Percentiles rank a stretch among this genome's conserved stretches.
phyloP scores from a whole-genome alignment of 2,888 invertebrate genomes.

The Ochropleura plecta region DNA sequence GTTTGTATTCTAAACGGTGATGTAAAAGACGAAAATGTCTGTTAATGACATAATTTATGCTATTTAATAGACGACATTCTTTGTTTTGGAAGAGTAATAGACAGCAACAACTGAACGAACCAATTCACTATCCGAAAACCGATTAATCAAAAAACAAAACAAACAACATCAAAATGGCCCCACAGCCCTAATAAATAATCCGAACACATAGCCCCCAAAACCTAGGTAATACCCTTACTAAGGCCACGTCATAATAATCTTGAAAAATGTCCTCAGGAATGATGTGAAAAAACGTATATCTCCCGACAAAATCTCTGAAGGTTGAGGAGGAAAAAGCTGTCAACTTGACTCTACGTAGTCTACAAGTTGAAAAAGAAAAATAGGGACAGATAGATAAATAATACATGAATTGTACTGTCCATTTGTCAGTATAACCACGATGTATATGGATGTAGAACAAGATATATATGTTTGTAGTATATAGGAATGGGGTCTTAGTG shows the following conservation, averaged over 20 bases:
- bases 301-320: constrained; percentile 51
- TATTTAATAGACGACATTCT: too few species aligned
- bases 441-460: constrained; percentile 40
- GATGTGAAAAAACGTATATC: constrained; percentile 57
- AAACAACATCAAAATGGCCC: constrained; percentile 19
- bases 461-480: constrained; percentile 33
- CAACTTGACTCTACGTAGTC: constrained; percentile 44
- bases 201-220: constrained; percentile 8
- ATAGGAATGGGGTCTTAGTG: constrained; percentile 21
- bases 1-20: too few species aligned
- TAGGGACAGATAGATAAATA: constrained; percentile 73
- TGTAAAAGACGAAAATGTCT: too few species aligned
- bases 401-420: constrained; percentile 72
- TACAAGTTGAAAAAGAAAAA: constrained; percentile 73
- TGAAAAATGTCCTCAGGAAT: constrained; percentile 61
- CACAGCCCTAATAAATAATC: constrained; percentile 46
- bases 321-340: constrained; percentile 44
- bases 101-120: not conserved
- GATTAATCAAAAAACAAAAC: constrained; percentile 23
- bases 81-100: too few species aligned
- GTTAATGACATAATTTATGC: too few species aligned
- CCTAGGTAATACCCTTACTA: constrained; percentile 42
- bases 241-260: constrained; percentile 65
- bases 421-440: constrained; percentile 65
- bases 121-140: constrained; percentile 1